Evolutionary conservation across 2,113 vertebrate genomes (phyloP).

Genomic region (Anseranas semipalmata): DNA sequence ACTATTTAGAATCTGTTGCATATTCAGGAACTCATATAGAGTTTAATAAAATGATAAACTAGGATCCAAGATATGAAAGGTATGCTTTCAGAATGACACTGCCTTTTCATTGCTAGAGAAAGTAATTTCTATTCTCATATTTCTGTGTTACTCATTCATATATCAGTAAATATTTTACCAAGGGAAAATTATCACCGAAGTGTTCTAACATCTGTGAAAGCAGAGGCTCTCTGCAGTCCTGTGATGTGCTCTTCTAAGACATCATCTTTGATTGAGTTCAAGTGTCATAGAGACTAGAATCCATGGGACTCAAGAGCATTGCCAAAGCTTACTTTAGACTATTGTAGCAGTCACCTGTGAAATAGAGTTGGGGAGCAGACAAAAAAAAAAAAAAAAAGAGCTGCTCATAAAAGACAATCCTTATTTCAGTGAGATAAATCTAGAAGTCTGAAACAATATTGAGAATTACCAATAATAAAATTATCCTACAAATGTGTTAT

Average conservation of each 20-base stretch:
- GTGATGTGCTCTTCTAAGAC: not conserved
- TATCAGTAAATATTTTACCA: not conserved
- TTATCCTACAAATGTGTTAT: not conserved
- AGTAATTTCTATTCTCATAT: not conserved
- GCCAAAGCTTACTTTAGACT: not conserved
- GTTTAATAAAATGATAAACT: not conserved
- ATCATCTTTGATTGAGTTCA: not conserved
- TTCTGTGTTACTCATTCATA: not conserved
- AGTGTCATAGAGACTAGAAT: not conserved
- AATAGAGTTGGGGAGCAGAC: not conserved
- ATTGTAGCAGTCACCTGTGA: not conserved
- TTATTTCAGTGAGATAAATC: not conserved
- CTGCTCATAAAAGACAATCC: not conserved
- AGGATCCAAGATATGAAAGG: not conserved
- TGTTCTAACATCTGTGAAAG: not conserved
- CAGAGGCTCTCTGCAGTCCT: not conserved
- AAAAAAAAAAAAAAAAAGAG: slow-evolving; percentile 5
- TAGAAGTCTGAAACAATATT: not conserved
- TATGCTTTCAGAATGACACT: not conserved
- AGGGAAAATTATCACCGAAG: not conserved
- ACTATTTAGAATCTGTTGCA: not conserved
- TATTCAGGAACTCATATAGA: not conserved
- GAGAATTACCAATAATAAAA: not conserved
- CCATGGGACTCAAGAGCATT: not conserved
- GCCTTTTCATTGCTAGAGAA: not conserved